Base-by-base conservation (phyloP, 2,113 vertebrate species). In the Nymphicus hollandicus region DNA sequence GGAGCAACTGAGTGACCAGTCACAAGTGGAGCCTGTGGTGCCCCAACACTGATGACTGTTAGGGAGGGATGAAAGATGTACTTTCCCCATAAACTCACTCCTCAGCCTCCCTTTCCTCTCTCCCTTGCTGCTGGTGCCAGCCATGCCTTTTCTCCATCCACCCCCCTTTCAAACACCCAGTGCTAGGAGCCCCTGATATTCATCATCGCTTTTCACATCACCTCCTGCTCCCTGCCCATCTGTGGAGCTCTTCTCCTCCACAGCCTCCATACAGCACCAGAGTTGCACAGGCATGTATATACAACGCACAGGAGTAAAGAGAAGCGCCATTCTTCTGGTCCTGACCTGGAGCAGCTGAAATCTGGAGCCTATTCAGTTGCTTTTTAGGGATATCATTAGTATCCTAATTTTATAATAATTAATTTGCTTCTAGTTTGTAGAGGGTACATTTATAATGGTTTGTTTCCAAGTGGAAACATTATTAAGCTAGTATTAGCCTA, bases 31-130 rank as follows among this genome's bases (percentile, higher is more conserved):
- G 7, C 4, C 13, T 29, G 25, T 65, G 23, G 7, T 3, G 13
- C 12, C 4, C 31, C 44, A 31, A 3, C 0, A 0, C 12, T 61
- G 14, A 16, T 14, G 17, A 71, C 8, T 1, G 0, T n/a, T 49
- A 47, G 16, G 10, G 7, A 70, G 16, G 14, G 11, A 31, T n/a
- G 50, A 71, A 70, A 65, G 7, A 29, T 27, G 3, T 18, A 39
- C 24, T 69, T 52, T 69, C 9, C 18, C 18, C 20, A 58, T 31
- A 20, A 27, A 46, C 3, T 44, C 14, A 16, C 8, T 73, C 16
- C 14, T 5, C 7, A 49, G 0, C 3, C 4, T 73, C 25, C 11
- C 10, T 64, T 55, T 85, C 33, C 35, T 49, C 53, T 56, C 8
- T 31, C 23, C 20, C 11, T 33, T 44, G 29, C 6, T 24, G 10